phyloP scores from a whole-genome alignment of 2,888 invertebrate species.

The Polydrusus cervinus region DNA sequence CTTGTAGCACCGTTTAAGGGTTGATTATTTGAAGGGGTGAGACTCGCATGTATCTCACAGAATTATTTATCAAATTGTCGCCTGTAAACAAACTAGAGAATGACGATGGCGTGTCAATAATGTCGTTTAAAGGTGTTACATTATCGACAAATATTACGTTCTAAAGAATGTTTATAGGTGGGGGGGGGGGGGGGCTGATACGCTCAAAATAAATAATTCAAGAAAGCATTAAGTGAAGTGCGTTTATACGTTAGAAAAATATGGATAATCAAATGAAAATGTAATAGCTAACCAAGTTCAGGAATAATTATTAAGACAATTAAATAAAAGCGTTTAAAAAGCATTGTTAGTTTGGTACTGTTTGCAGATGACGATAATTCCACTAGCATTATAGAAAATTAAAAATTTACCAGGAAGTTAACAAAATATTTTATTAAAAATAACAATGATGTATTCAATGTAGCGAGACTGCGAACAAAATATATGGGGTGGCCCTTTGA shows the following conservation, averaged over 20 bases:
- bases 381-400: too few relatives aligned
- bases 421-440: too few relatives aligned
- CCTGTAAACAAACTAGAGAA: conserved; percentile 19
- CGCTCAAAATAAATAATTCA: conserved; percentile 7
- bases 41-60: conserved; percentile 23
- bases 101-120: conserved; percentile 18
- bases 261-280: too few relatives aligned
- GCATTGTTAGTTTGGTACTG: too few relatives aligned
- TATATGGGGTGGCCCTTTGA: conserved; percentile 30
- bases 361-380: too few relatives aligned
- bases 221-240: not conserved
- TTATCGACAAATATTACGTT: conserved; percentile 5
- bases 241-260: too few relatives aligned
- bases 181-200: not conserved
- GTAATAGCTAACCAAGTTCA: too few relatives aligned
- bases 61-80: conserved; percentile 36
- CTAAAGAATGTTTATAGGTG: not conserved
- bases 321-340: too few relatives aligned
- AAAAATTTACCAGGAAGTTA: too few relatives aligned
- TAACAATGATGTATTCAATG: conserved; percentile 1
- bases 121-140: not conserved
- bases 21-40: conserved; percentile 43
- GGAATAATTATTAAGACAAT: too few relatives aligned
- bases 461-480: conserved; percentile 27
- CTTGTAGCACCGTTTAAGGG: conserved; percentile 38